Conservation (phyloP, 1,140 invertebrate genomes). For the Papilio polyxenes region DNA sequence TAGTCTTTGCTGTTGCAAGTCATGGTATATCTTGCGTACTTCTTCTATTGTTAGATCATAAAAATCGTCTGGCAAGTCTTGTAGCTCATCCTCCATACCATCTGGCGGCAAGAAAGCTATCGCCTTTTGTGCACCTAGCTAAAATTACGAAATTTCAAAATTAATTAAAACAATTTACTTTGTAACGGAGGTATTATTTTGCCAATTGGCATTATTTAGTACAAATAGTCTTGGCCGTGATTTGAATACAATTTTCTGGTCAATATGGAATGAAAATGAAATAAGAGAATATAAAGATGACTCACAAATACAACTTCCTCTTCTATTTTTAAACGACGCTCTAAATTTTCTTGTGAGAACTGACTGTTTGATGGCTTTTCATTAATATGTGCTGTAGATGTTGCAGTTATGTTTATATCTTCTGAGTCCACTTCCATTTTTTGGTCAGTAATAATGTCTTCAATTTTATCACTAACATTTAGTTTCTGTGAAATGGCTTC, state of each 20-base stretch:
- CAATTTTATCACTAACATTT: conserved; percentile 37
- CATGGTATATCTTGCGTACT: conserved; percentile 85
- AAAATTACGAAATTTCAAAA: conserved; percentile 76
- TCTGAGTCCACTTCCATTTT: conserved; percentile 25
- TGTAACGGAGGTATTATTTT: too few relatives aligned
- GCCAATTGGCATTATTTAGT: too few relatives aligned
- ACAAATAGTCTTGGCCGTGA: not conserved
- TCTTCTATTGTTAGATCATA: conserved; percentile 91
- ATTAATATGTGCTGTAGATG: conserved; percentile 11
- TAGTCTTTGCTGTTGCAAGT: conserved; percentile 84
- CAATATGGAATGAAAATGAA: not conserved
- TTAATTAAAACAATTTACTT: not conserved
- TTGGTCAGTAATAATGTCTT: not conserved
- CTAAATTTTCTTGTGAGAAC: conserved; percentile 58
- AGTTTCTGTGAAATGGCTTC: conserved; percentile 31
- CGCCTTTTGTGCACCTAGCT: conserved; percentile 86
- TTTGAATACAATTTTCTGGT: not conserved
- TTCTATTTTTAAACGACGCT: conserved; percentile 70
- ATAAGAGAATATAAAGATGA: conserved; percentile 38
- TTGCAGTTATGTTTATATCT: not conserved
- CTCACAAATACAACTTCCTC: conserved; percentile 80
- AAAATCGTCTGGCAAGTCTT: conserved; percentile 90
- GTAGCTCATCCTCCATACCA: conserved; percentile 78
- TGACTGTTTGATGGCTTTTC: not conserved
- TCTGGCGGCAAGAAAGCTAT: conserved; percentile 85